A percentile compares a stretch with the other conserved stretches of the same genome.
phyloP scores from a whole-genome alignment of 2,797 vertebrate genomes.

The Poecile montanus region DNA sequence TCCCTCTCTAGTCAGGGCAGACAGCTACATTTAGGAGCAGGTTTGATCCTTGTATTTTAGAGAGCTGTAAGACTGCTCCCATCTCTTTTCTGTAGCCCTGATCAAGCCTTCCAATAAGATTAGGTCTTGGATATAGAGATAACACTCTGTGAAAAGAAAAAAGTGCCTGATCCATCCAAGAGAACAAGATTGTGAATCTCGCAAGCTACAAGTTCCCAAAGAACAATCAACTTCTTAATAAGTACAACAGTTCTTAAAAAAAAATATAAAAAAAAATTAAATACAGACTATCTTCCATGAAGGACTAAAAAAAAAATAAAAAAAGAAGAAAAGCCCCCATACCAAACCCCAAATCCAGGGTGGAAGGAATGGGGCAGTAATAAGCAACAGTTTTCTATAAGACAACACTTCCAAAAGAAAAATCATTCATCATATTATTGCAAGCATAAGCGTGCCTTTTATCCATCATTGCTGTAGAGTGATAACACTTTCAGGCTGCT shows the following conservation, averaged over 20 bases:
- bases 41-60: background rate
- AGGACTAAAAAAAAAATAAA: background rate
- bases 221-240: background rate
- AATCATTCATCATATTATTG: background rate
- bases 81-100: background rate
- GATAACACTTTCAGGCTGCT: constrained; percentile 15
- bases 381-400: background rate
- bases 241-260: background rate
- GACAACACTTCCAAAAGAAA: background rate
- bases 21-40: background rate
- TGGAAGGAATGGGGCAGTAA: rapidly evolving
- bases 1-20: background rate
- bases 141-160: background rate
- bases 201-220: background rate
- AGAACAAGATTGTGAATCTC: background rate
- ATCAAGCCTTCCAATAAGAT: background rate
- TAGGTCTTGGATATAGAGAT: background rate
- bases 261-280: background rate
- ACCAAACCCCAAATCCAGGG: background rate
- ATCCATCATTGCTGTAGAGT: background rate
- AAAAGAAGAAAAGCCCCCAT: background rate
- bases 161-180: background rate
- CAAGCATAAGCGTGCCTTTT: background rate
- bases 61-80: background rate
- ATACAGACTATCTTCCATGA: background rate